Evolutionary conservation across 2,797 vertebrate species (phyloP).

Genomic region (Myotis pilosus): DNA sequence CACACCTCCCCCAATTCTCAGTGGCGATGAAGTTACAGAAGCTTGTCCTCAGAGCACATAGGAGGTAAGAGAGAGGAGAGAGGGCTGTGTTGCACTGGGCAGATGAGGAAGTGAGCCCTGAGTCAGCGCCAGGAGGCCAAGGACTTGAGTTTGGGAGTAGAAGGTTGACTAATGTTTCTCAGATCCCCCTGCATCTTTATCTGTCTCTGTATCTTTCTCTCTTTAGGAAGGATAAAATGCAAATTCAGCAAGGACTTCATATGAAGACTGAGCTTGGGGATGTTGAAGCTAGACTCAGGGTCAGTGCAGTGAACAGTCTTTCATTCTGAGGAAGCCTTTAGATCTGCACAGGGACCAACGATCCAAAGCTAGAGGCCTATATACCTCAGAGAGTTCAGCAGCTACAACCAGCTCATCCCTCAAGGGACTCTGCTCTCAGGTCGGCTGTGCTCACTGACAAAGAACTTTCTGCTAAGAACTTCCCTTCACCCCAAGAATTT

Average conservation of each 20-base stretch:
- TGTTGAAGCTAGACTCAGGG: not conserved
- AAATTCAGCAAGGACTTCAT: not conserved
- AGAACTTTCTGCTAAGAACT: not conserved
- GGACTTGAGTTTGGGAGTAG: not conserved
- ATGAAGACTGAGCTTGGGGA: not conserved
- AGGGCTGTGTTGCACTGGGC: not conserved
- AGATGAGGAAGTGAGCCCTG: not conserved
- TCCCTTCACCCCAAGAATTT: not conserved
- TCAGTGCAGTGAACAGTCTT: not conserved
- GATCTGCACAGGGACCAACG: not conserved
- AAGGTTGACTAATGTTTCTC: not conserved
- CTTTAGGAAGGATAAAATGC: not conserved
- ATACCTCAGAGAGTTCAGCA: not conserved
- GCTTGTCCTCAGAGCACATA: too few species aligned
- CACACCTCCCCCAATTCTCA: not conserved
- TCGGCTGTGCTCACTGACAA: not conserved
- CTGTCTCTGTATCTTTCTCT: not conserved
- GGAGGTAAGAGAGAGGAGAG: not conserved
- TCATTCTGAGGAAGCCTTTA: not conserved
- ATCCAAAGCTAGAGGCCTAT: not conserved
- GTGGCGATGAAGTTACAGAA: too few species aligned
- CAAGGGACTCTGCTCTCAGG: not conserved
- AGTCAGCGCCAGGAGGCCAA: not conserved
- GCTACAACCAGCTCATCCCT: not conserved
- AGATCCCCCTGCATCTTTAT: not conserved